A percentile compares a stretch with the other conserved stretches of the same genome.
phyloP scores from a whole-genome alignment of 1,140 invertebrate species.

The Drosophila burlai region DNA sequence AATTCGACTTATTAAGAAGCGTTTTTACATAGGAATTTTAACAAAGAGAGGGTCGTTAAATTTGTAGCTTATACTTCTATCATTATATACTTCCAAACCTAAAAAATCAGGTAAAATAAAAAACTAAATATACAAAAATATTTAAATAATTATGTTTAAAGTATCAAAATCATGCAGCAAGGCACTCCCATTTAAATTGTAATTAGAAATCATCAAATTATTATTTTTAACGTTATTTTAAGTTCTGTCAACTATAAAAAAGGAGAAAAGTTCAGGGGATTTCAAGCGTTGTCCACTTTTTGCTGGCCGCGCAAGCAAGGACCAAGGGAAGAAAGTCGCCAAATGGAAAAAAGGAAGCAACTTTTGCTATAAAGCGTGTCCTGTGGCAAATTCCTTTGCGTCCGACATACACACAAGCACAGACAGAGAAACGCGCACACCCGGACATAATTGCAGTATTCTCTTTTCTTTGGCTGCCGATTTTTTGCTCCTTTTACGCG shows the following conservation, averaged over 20 bases:
- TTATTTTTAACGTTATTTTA: conserved; percentile 4
- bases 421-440: conserved; percentile 28
- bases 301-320: neutral
- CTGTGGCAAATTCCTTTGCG: conserved; percentile 74
- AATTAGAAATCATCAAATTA: neutral
- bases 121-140: neutral
- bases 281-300: conserved; percentile 11
- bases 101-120: too few species aligned
- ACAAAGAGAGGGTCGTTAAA: too few species aligned
- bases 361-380: conserved; percentile 79
- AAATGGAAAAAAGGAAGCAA: conserved; percentile 63
- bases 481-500: conserved; percentile 60
- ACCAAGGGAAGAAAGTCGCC: conserved; percentile 55
- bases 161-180: neutral
- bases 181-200: neutral
- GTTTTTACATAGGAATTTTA: too few species aligned
- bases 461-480: conserved; percentile 67
- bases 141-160: neutral
- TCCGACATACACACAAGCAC: conserved; percentile 26
- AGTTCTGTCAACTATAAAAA: conserved; percentile 5
- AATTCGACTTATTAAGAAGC: too few species aligned
- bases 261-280: conserved; percentile 16
- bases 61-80: too few species aligned
- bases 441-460: conserved; percentile 53
- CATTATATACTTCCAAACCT: too few species aligned